A percentile compares a stretch with the other conserved stretches of the same genome.
These are phyloP conservation scores for Pectinophora gossypiella DNA, from an alignment of 1,140 invertebrate species.

Conservation along the genomic window DNA sequence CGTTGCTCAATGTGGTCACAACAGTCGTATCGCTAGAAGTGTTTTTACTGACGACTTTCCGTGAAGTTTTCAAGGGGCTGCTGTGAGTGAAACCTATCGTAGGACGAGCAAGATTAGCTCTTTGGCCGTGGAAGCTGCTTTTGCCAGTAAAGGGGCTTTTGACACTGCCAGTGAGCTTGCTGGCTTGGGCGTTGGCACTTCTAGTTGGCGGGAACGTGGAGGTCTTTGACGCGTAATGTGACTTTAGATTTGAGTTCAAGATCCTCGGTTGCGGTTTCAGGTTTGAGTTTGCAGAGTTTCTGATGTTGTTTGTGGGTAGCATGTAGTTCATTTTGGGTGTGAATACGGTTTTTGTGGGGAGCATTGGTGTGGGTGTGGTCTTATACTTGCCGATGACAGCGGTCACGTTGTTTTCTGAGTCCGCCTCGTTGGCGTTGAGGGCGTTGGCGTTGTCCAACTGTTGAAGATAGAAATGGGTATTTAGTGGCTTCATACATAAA, in stretches of 20 bases:
- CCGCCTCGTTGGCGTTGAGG: slow-evolving; percentile 57
- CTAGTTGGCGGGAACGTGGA: slow-evolving; percentile 67
- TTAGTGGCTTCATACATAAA: no score
- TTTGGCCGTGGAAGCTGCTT: slow-evolving; percentile 61
- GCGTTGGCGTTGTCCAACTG: slow-evolving; percentile 65
- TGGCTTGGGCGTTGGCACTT: slow-evolving; percentile 58
- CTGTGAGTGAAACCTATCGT: slow-evolving; percentile 46
- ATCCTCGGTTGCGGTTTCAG: slow-evolving; percentile 52
- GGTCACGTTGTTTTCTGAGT: slow-evolving; percentile 64
- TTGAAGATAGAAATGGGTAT: slow-evolving; percentile 14
- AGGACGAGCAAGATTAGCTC: slow-evolving; percentile 56
- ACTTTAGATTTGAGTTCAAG: slow-evolving; percentile 47
- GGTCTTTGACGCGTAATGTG: slow-evolving; percentile 59
- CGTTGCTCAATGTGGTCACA: slow-evolving; percentile 43
- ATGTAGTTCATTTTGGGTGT: slow-evolving; percentile 62
- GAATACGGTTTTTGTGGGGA: slow-evolving; percentile 55
- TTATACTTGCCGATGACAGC: slow-evolving; percentile 61
- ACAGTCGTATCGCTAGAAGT: slow-evolving; percentile 36
- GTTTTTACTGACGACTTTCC: slow-evolving; percentile 52
- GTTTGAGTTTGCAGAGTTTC: slow-evolving; percentile 61
- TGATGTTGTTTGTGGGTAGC: slow-evolving; percentile 62
- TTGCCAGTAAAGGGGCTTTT: slow-evolving; percentile 54
- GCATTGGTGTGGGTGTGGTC: slow-evolving; percentile 54
- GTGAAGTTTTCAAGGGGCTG: slow-evolving; percentile 52
- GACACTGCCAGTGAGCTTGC: slow-evolving; percentile 35